Percentiles rank a stretch among this genome's conserved stretches.
phyloP scores from a whole-genome alignment of 2,888 invertebrate species.

The Copidosoma aretas region DNA sequence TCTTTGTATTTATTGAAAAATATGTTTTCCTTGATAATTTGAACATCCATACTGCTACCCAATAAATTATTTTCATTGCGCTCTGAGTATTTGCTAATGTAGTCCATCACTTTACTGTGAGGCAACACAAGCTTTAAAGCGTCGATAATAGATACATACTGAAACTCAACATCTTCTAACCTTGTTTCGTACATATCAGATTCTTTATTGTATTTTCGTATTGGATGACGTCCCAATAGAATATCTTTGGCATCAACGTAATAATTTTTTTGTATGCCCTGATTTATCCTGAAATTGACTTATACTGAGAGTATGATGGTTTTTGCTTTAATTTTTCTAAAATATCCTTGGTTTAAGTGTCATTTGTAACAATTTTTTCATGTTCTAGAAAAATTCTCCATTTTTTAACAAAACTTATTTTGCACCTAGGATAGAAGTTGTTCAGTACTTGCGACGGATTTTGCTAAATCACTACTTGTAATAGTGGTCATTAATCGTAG shows the following conservation, averaged over 20 bases:
- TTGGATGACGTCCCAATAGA: not conserved
- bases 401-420: not conserved
- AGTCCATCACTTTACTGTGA: slow-evolving; percentile 7
- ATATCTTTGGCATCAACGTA: slow-evolving; percentile 1
- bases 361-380: not conserved
- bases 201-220: not conserved
- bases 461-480: slow-evolving; percentile 6
- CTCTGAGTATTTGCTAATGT: not conserved
- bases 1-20: slow-evolving; percentile 6
- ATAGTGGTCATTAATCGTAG: slow-evolving; percentile 2
- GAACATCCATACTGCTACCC: not conserved
- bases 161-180: not conserved
- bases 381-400: slow-evolving; percentile 2
- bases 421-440: not conserved
- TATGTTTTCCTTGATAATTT: not conserved
- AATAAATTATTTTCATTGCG: not conserved
- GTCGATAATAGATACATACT: slow-evolving; percentile 19
- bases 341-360: not conserved
- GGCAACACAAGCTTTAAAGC: slow-evolving; percentile 20
- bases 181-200: not conserved
- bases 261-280: slow-evolving; percentile 6
- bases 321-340: slow-evolving; percentile 2
- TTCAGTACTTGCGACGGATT: not conserved
- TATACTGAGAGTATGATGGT: not conserved
- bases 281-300: slow-evolving; percentile 6